Base-by-base conservation (phyloP, 2,113 vertebrate genomes). In the Spheniscus mendiculus region DNA sequence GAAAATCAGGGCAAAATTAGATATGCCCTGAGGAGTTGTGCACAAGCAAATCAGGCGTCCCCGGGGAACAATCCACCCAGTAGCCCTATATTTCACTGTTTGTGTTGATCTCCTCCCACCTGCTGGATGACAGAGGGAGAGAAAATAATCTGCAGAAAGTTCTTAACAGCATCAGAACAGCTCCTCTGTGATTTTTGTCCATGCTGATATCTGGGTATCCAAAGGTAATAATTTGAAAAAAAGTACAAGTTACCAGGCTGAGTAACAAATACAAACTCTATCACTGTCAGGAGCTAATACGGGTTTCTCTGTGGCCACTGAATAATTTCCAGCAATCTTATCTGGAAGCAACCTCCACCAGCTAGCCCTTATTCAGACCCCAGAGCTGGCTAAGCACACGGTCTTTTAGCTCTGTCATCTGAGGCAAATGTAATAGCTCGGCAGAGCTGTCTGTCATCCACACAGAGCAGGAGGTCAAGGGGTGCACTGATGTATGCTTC, bases 91-190 rank as follows among this genome's bases (percentile, higher is more conserved):
- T 63, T 44, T 72, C 71, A 63, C 36, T 56, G 53, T 79, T 56
- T 36, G 27, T 77, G 71, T 83, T 91, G 62, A 77, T 92, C 49
- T 95, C 42, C 86, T 83, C 85, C 84, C 79, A 86, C 79, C 67
- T 96, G 79, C 87, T 93, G 90, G 87, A 92, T 87, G 45, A 69
- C 13, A 80, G 65, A 87, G 52, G 87, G 36, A 77, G 49, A 90
- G n/a, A 90, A 94, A 76, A 85, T 29, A 71, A 59, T 49, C 56
- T 63, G 56, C 47, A 85, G 27, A 45, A 90, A 22, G 1, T 36
- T 47, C 58, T 66, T 14, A 15, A 4, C 22, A 76, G 27, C 2
- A 0, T 72, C 47, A 77, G 45, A 85, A 65, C 30, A 79, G 36
- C 36, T 83, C 27, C 8, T 92, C n/a, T 63, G 29, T 15, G 23